A percentile compares a stretch with the other conserved stretches of the same genome.
Evolutionary conservation across 2,888 invertebrate genomes (phyloP).

Genomic region (Cheilosia impressa): DNA sequence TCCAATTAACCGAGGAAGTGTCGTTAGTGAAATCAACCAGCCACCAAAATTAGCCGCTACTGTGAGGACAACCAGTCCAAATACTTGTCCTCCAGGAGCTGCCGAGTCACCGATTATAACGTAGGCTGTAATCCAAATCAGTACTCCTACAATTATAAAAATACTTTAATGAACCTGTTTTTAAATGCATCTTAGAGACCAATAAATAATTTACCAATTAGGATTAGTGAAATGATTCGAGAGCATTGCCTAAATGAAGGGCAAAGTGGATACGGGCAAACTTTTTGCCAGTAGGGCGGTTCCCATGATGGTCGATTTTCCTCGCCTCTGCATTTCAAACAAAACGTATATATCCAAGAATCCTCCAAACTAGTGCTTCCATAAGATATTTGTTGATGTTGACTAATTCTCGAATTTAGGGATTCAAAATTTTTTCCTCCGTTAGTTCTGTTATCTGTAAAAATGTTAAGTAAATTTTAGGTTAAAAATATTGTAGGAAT

Average conservation of each 20-base stretch:
- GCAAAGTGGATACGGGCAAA: conserved; percentile 93
- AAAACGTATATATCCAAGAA: conserved; percentile 93
- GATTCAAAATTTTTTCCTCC: conserved; percentile 79
- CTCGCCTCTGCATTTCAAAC: conserved; percentile 90
- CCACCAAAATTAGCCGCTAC: conserved; percentile 93
- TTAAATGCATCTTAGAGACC: neutral
- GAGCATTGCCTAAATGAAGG: conserved; percentile 93
- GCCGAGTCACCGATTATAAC: conserved; percentile 90
- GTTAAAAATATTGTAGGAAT: no score
- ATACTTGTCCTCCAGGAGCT: conserved; percentile 93
- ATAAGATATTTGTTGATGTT: conserved; percentile 77
- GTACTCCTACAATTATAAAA: conserved; percentile 84
- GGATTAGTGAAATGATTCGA: conserved; percentile 88
- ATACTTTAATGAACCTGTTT: neutral
- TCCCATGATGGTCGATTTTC: conserved; percentile 92
- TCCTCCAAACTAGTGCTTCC: conserved; percentile 80
- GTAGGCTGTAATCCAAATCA: conserved; percentile 91
- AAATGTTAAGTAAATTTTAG: conserved; percentile 4
- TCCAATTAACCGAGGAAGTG: conserved; percentile 93
- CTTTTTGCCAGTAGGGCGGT: conserved; percentile 90
- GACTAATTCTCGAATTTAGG: conserved; percentile 80
- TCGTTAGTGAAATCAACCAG: conserved; percentile 90
- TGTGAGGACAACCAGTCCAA: conserved; percentile 89
- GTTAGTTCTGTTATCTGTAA: conserved; percentile 80
- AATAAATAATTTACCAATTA: conserved; percentile 86